Base-by-base conservation (phyloP, 2,797 vertebrate genomes). In the Pteropus rufus region DNA sequence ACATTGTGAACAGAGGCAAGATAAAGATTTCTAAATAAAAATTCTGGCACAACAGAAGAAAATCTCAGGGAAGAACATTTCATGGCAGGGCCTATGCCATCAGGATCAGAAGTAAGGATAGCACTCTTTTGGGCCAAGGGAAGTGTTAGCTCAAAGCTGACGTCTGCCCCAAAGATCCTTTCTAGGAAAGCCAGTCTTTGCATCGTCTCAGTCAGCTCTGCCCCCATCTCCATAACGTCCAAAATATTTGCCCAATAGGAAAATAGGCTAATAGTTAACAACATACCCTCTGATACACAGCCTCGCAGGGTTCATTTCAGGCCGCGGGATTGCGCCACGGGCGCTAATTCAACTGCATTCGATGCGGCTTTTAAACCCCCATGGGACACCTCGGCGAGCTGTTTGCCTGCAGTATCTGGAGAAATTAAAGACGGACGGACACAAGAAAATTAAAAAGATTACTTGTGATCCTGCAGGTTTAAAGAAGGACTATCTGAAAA, bases 381-480 rank as follows among this genome's bases (percentile, higher is more conserved):
- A 98, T 79, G 93, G 98, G 98, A 98, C 97, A 98, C 69, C 86
- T 29, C 98, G 98, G 96, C 97, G 97, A 88, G 98, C 98, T 98
- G 97, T 98, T 98, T 98, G 98, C 98, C 98, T 98, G 98, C 97
- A 97, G 98, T 98, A 98, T 98, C 98, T 98, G 98, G 97, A 98
- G 98, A 98, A 96, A 98, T 98, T 98, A 98, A 97, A 98, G 98
- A 98, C 96, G 98, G 98, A 98, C 95, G 98, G 98, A 98, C 98
- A 98, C 97, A 98, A 98, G 98, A 98, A 97, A 98, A 98, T 98
- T 97, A 98, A 97, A 98, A 97, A 98, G 97, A 98, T 98, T 98
- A 98, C 97, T 98, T 96, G 97, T 97, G 98, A 97, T 97, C 98
- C 98, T 98, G 97, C 92, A 93, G 39, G 96, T 97, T 96, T 98